These are phyloP conservation scores for Mesopsocus fuscifrons DNA, from an alignment of 2,888 invertebrate genomes.

Conservation along the genomic window DNA sequence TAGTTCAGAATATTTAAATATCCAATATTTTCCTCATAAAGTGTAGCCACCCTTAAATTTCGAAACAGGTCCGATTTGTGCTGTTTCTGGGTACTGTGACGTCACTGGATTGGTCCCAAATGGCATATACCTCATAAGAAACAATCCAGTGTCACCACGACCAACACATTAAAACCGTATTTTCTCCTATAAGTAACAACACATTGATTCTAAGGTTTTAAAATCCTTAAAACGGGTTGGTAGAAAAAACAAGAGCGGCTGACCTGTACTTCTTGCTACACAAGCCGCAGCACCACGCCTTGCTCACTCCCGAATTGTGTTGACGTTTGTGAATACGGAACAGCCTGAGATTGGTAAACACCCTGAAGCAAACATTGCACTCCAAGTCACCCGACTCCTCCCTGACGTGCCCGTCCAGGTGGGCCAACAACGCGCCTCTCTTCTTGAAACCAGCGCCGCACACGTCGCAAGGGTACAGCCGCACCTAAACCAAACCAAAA, in stretches of 20 bases:
- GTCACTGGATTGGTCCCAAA: no score
- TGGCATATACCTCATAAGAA: no score
- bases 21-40: no score
- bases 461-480: conserved; percentile 47
- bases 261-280: conserved; percentile 47
- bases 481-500: conserved; percentile 21
- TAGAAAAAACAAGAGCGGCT: conserved; percentile 27
- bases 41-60: no score
- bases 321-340: conserved; percentile 43
- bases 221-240: conserved; percentile 48
- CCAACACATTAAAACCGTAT: no score
- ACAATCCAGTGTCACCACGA: no score
- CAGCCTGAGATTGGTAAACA: conserved; percentile 37
- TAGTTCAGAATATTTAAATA: no score
- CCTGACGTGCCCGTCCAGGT: conserved; percentile 38
- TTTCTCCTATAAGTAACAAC: no score
- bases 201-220: no score
- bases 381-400: conserved; percentile 41
- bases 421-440: conserved; percentile 36
- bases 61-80: no score
- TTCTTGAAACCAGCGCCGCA: conserved; percentile 46
- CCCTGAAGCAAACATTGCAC: conserved; percentile 40
- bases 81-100: no score
- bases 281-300: conserved; percentile 39
- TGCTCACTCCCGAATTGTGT: conserved; percentile 35